These are phyloP conservation scores for Andrena haemorrhoa DNA, from an alignment of 2,888 invertebrate genomes.

Conservation along the genomic window DNA sequence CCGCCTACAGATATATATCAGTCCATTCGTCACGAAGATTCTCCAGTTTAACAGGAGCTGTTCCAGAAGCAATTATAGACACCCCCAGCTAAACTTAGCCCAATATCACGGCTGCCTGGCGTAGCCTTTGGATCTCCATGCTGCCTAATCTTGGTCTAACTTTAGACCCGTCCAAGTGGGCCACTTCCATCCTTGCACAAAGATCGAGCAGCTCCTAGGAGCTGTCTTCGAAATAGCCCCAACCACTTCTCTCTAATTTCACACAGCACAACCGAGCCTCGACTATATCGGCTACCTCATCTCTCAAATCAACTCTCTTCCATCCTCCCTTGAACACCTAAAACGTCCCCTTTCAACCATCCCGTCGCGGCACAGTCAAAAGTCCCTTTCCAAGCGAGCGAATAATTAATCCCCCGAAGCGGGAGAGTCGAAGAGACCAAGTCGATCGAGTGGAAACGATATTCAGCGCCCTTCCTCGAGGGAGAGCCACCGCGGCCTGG, in stretches of 20 bases:
- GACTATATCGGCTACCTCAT: too few relatives aligned
- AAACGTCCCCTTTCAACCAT: too few relatives aligned
- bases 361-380: neutral
- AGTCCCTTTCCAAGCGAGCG: constrained; percentile 3
- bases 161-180: constrained; percentile 57
- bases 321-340: too few relatives aligned
- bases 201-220: constrained; percentile 33
- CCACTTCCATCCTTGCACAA: constrained; percentile 39
- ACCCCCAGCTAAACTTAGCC: constrained; percentile 11
- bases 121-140: constrained; percentile 31
- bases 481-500: neutral
- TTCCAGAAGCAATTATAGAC: neutral
- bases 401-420: neutral
- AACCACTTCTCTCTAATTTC: too few relatives aligned
- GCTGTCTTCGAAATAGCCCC: neutral
- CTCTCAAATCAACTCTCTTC: too few relatives aligned
- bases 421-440: constrained; percentile 7
- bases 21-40: neutral
- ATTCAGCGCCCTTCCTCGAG: constrained; percentile 8
- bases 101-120: constrained; percentile 5
- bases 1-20: neutral
- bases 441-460: constrained; percentile 21
- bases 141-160: constrained; percentile 51
- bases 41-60: neutral
- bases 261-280: too few relatives aligned